Conservation (phyloP, 1,140 invertebrate genomes). For the Euura lappo region DNA sequence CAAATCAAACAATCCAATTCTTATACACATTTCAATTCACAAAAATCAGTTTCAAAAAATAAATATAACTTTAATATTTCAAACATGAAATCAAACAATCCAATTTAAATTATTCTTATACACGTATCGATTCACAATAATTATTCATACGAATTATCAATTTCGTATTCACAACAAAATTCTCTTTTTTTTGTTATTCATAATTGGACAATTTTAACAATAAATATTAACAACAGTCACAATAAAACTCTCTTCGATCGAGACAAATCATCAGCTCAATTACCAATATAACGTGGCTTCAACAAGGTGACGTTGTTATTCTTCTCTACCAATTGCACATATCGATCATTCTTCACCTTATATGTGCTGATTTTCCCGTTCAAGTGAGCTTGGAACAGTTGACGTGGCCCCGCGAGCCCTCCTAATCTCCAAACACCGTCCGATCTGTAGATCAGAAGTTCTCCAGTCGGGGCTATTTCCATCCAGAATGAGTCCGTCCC, state of each 20-base stretch:
- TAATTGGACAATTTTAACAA: background rate
- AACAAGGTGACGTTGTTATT: constrained; percentile 26
- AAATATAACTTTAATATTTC: too few relatives aligned
- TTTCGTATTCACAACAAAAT: too few relatives aligned
- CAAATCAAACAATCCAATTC: too few relatives aligned
- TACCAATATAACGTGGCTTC: constrained; percentile 26
- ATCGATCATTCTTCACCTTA: constrained; percentile 23
- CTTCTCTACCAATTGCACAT: constrained; percentile 22
- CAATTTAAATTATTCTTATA: too few relatives aligned
- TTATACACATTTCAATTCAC: too few relatives aligned
- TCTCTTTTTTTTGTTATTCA: too few relatives aligned
- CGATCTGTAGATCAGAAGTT: constrained; percentile 37
- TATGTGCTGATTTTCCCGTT: constrained; percentile 32
- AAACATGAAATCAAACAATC: too few relatives aligned
- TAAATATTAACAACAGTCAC: background rate
- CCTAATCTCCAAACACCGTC: constrained; percentile 46
- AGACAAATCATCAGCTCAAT: constrained; percentile 16
- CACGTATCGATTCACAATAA: too few relatives aligned
- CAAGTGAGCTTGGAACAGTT: constrained; percentile 29
- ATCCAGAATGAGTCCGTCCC: constrained; percentile 23
- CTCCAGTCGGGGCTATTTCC: constrained; percentile 26
- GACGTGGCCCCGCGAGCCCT: constrained; percentile 33
- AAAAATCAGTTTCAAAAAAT: too few relatives aligned
- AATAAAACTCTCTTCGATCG: background rate
- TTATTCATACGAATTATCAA: too few relatives aligned